These are phyloP conservation scores for Camptogramma bilineatum DNA, from an alignment of 2,888 invertebrate genomes.

Conservation along the genomic window DNA sequence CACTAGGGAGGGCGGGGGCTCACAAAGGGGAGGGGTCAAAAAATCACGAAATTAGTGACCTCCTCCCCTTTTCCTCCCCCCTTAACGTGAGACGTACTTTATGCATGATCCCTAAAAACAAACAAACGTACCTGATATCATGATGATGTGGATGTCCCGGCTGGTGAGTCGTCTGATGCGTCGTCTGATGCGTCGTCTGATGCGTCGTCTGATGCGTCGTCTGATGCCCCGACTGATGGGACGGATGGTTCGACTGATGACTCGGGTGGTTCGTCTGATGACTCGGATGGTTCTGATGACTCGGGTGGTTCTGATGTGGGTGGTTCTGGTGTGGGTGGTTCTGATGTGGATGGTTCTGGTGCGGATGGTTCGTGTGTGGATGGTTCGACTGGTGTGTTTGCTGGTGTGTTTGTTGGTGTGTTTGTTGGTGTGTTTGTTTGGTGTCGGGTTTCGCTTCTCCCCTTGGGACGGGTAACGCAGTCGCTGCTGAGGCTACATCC, in stretches of 20 bases:
- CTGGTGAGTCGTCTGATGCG: conserved; percentile 46
- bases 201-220: conserved; percentile 49
- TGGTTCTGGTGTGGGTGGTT: conserved; percentile 46
- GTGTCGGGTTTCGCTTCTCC: conserved; percentile 69
- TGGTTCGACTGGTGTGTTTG: conserved; percentile 67
- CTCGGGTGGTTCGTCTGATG: conserved; percentile 3
- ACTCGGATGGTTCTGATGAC: neutral
- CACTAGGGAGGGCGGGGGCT: too few species aligned
- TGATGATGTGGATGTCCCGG: conserved; percentile 39
- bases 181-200: conserved; percentile 20
- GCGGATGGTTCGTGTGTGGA: conserved; percentile 45
- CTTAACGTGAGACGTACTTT: too few species aligned
- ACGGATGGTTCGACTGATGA: conserved; percentile 16
- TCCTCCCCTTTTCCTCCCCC: too few species aligned
- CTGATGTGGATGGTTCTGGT: conserved; percentile 45
- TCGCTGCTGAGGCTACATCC: conserved; percentile 96
- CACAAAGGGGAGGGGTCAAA: too few species aligned
- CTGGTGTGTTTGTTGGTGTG: conserved; percentile 39
- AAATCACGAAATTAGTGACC: too few species aligned
- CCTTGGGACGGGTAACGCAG: conserved; percentile 93
- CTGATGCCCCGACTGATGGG: conserved; percentile 24
- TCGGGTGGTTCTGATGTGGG: conserved; percentile 62
- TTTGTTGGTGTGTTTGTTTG: conserved; percentile 54
- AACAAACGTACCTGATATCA: conserved; percentile 47
- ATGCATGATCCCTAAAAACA: too few species aligned